Evolutionary conservation across 2,888 invertebrate genomes (phyloP).

Genomic region (Machimus rusticus): DNA sequence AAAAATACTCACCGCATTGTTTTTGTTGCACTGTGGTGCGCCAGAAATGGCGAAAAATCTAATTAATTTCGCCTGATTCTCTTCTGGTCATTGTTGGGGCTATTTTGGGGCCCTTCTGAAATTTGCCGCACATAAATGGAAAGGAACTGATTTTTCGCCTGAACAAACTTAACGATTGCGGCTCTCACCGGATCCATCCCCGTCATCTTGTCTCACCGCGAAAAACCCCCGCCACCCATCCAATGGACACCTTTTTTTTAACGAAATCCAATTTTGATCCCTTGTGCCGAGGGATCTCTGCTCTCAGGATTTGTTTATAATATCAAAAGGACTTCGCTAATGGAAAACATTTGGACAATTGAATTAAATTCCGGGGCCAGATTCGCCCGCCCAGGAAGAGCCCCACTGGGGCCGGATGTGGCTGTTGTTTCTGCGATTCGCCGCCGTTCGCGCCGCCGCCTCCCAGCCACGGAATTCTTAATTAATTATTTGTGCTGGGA

Average conservation of each 20-base stretch:
- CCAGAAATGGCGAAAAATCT: background rate
- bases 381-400: background rate
- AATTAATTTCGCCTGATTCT: background rate
- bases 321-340: background rate
- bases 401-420: background rate
- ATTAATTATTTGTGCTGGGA: background rate
- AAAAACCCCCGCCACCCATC: background rate
- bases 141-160: background rate
- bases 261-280: background rate
- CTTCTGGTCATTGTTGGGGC: background rate
- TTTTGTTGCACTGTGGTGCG: background rate
- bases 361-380: background rate
- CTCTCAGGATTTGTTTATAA: background rate
- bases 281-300: background rate
- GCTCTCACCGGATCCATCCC: background rate
- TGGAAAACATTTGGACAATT: background rate
- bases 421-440: background rate
- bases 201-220: background rate
- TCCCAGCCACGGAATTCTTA: background rate
- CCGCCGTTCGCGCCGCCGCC: background rate
- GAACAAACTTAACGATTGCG: background rate
- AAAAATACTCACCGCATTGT: background rate
- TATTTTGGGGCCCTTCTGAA: background rate
- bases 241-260: background rate
- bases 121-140: background rate